phyloP scores from a whole-genome alignment of 2,797 vertebrate genomes.

The Sternotherus odoratus region DNA sequence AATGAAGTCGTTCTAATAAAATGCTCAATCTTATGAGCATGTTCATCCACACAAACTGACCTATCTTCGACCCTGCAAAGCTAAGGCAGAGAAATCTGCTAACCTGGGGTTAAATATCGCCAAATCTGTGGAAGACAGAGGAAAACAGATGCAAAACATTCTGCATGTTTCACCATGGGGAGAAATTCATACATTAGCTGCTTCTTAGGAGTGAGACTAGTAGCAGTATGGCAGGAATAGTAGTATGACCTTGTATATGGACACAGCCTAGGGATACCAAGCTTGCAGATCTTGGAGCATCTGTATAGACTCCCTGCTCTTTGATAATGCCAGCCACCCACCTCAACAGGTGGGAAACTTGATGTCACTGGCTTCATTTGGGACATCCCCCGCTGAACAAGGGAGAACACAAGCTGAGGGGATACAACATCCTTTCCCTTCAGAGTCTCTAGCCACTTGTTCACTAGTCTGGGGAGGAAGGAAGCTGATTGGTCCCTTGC shows the following conservation, averaged over 20 bases:
- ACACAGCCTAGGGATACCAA: background rate
- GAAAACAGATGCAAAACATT: background rate
- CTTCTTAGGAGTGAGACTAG: background rate
- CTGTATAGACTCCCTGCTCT: background rate
- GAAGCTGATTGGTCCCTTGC: background rate
- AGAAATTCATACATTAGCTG: background rate
- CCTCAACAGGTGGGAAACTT: background rate
- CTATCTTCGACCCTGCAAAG: background rate
- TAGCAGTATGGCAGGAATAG: background rate
- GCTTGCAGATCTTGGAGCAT: background rate
- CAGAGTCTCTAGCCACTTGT: background rate
- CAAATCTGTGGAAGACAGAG: background rate
- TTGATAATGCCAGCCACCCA: background rate
- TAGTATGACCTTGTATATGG: background rate
- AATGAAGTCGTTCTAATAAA: background rate
- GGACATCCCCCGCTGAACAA: background rate
- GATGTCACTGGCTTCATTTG: background rate
- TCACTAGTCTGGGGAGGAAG: background rate
- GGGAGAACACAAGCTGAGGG: background rate
- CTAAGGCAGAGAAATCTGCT: background rate
- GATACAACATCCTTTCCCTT: background rate
- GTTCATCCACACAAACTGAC: background rate
- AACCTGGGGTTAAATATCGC: background rate
- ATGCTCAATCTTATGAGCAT: background rate
- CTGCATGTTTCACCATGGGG: background rate